Conservation (phyloP, 92 coral and sea anemone genomes). For the Heteractis magnifica region DNA sequence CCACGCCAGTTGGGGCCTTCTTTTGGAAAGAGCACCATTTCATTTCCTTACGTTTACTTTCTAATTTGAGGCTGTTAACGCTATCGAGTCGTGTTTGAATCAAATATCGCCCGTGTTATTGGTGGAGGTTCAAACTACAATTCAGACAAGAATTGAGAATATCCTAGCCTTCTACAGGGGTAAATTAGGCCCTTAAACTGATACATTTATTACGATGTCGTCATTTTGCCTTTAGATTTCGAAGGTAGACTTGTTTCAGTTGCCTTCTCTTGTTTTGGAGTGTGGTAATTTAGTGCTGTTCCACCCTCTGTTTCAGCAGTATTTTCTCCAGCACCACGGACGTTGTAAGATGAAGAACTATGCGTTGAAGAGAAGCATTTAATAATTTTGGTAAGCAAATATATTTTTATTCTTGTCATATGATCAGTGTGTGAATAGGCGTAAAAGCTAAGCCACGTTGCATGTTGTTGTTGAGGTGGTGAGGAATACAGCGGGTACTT, state of each 20-base stretch:
- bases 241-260: constrained; percentile 59
- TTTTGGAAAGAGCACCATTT: constrained; percentile 58
- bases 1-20: constrained; percentile 62
- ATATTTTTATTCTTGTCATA: constrained; percentile 55
- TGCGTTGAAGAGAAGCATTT: constrained; percentile 36
- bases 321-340: constrained; percentile 23
- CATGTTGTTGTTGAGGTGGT: constrained; percentile 35
- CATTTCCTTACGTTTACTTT: constrained; percentile 67
- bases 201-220: constrained; percentile 60
- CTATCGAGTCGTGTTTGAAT: constrained; percentile 30
- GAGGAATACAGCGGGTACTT: constrained; percentile 44
- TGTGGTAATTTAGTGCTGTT: constrained; percentile 37
- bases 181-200: constrained; percentile 51
- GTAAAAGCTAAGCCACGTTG: constrained; percentile 64
- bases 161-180: constrained; percentile 40
- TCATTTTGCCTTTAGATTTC: constrained; percentile 65
- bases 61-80: constrained; percentile 61
- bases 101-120: constrained; percentile 27
- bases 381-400: constrained; percentile 53
- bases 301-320: constrained; percentile 56
- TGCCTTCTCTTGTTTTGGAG: constrained; percentile 38
- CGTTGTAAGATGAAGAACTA: constrained; percentile 33
- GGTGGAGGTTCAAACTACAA: constrained; percentile 19
- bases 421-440: constrained; percentile 56
- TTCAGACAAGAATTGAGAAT: constrained; percentile 22